Evolutionary conservation across 2,797 vertebrate genomes (phyloP).

Genomic region (Sciaenops ocellatus): DNA sequence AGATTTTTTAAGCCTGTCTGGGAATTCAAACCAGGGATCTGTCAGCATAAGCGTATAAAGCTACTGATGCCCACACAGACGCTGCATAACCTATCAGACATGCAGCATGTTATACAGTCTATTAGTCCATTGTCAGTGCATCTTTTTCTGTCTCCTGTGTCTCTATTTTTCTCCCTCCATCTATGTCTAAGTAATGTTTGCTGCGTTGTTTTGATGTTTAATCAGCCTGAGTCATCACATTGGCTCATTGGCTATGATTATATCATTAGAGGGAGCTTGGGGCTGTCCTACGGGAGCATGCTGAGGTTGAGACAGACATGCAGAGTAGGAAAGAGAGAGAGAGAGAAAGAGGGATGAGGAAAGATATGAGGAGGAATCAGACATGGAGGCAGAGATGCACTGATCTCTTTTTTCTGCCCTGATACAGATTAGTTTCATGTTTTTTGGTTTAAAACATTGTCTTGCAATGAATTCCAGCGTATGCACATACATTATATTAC

Average conservation of each 20-base stretch:
- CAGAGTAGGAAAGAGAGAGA: slow-evolving; percentile 9
- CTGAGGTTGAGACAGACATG: slow-evolving; percentile 1
- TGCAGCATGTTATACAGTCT: slow-evolving; percentile 22
- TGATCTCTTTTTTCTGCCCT: neutral
- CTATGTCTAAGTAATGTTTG: slow-evolving; percentile 40
- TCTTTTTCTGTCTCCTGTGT: neutral
- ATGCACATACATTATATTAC: neutral
- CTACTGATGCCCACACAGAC: slow-evolving; percentile 37
- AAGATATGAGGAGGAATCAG: slow-evolving; percentile 6
- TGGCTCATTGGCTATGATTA: slow-evolving; percentile 61
- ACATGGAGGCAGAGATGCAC: neutral
- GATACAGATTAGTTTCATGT: neutral
- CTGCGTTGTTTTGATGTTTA: slow-evolving; percentile 63
- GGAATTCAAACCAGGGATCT: slow-evolving; percentile 27
- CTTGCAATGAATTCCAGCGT: too few relatives aligned
- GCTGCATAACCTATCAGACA: slow-evolving; percentile 31
- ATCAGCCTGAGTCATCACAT: slow-evolving; percentile 66
- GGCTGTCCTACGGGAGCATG: slow-evolving; percentile 29
- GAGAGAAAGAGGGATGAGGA: neutral
- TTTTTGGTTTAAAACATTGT: too few relatives aligned
- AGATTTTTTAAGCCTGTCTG: slow-evolving; percentile 25
- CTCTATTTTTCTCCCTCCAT: slow-evolving; percentile 12
- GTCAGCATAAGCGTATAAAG: slow-evolving; percentile 1
- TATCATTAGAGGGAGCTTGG: slow-evolving; percentile 56
- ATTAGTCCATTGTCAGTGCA: slow-evolving; percentile 2